Evolutionary conservation across 2,113 vertebrate species (phyloP).

Genomic region (Hippocampus comes): DNA sequence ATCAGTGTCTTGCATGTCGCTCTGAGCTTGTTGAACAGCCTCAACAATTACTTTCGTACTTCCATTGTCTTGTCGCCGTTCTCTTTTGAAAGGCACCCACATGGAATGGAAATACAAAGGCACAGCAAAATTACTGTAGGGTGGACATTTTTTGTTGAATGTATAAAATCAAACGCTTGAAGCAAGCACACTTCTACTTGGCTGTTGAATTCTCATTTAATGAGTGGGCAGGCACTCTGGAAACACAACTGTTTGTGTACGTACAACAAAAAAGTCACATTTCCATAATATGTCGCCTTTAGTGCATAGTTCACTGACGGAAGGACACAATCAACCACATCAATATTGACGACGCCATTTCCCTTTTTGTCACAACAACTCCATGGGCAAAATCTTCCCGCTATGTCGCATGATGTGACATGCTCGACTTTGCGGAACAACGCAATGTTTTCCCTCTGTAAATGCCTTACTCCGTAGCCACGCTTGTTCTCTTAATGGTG

Average conservation of each 20-base stretch:
- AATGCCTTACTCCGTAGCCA: conserved; percentile 10
- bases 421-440: conserved; percentile 23
- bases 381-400: conserved; percentile 15
- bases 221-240: background rate
- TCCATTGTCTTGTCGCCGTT: too few species aligned
- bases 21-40: too few species aligned
- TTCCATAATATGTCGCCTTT: background rate
- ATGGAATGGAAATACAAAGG: too few species aligned
- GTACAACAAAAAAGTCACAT: background rate
- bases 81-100: too few species aligned
- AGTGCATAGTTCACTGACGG: conserved; percentile 18
- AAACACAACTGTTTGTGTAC: background rate
- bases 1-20: too few species aligned
- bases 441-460: conserved; percentile 15
- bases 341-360: conserved; percentile 16
- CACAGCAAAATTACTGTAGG: too few species aligned
- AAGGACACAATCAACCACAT: background rate
- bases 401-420: background rate
- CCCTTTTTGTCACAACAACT: conserved; percentile 42
- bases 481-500: conserved; percentile 17
- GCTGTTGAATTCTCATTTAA: background rate
- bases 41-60: too few species aligned
- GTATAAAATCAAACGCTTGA: too few species aligned
- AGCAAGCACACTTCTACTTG: background rate
- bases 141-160: too few species aligned